phyloP scores from a whole-genome alignment of 2,797 vertebrate species.

The Sebastes nivosus region DNA sequence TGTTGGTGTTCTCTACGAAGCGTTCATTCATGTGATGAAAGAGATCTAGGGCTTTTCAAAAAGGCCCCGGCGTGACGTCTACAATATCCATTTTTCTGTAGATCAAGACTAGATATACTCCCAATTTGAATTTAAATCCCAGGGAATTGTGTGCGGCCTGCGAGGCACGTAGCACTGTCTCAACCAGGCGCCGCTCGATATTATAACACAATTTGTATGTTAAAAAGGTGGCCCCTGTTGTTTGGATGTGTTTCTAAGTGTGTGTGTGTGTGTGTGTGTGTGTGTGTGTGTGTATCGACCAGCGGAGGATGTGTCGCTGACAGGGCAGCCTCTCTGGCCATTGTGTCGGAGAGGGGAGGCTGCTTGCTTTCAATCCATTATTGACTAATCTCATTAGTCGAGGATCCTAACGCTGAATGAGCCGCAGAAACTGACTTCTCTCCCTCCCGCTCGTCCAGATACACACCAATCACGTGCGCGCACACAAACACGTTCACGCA shows the following conservation, averaged over 20 bases:
- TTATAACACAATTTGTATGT: slow-evolving; percentile 77
- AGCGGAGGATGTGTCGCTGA: slow-evolving; percentile 70
- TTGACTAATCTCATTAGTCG: slow-evolving; percentile 81
- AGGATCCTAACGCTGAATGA: slow-evolving; percentile 75
- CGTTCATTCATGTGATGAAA: slow-evolving; percentile 58
- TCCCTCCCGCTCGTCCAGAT: slow-evolving; percentile 34
- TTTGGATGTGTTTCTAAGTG: slow-evolving; percentile 59
- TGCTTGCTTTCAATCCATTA: slow-evolving; percentile 80
- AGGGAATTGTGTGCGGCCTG: slow-evolving; percentile 47
- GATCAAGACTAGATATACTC: slow-evolving; percentile 52
- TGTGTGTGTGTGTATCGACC: slow-evolving; percentile 55
- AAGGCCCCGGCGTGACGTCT: slow-evolving; percentile 29
- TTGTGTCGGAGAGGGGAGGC: slow-evolving; percentile 67
- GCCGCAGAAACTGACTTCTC: slow-evolving; percentile 64
- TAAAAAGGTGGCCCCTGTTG: slow-evolving; percentile 70
- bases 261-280: not conserved
- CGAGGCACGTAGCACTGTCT: slow-evolving; percentile 42
- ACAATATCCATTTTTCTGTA: slow-evolving; percentile 41
- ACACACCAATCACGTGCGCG: slow-evolving; percentile 45
- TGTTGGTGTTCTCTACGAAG: slow-evolving; percentile 15
- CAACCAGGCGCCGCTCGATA: slow-evolving; percentile 53
- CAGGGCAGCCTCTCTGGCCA: slow-evolving; percentile 67
- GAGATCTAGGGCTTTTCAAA: slow-evolving; percentile 42
- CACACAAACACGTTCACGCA: slow-evolving; percentile 36
- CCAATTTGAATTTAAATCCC: slow-evolving; percentile 68